phyloP scores from a whole-genome alignment of 2,888 invertebrate species.

The Dysmachus trigonus region DNA sequence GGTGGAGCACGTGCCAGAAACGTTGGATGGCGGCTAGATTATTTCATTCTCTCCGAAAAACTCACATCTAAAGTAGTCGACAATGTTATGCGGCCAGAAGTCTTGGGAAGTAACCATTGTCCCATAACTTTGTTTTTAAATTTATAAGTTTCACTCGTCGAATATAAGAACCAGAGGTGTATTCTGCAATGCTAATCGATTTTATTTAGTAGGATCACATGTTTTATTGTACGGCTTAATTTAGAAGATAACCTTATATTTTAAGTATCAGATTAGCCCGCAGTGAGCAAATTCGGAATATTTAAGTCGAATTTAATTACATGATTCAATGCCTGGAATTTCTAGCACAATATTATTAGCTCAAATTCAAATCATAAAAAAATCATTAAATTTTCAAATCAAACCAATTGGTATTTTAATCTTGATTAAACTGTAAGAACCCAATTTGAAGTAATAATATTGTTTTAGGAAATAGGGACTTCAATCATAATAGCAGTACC shows the following conservation, averaged over 20 bases:
- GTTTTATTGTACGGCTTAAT: neutral
- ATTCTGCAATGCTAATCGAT: neutral
- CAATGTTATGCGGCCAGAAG: conserved; percentile 79
- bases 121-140: conserved; percentile 84
- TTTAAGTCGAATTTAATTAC: neutral
- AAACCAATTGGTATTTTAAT: neutral
- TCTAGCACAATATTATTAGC: neutral
- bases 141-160: conserved; percentile 54
- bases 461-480: neutral
- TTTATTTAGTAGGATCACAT: neutral
- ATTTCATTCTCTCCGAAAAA: conserved; percentile 88
- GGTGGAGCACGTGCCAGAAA: conserved; percentile 86
- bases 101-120: conserved; percentile 96
- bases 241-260: neutral
- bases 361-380: neutral
- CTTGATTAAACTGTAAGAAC: no score
- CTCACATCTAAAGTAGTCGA: conserved; percentile 83
- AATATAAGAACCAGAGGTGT: neutral
- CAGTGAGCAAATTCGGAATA: neutral
- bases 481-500: neutral
- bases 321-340: neutral
- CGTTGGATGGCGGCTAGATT: conserved; percentile 97
- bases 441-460: no score
- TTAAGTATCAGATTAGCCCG: neutral
- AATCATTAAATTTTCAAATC: neutral